phyloP scores from a whole-genome alignment of 1,140 invertebrate genomes.

The Dendrolimus kikuchii region DNA sequence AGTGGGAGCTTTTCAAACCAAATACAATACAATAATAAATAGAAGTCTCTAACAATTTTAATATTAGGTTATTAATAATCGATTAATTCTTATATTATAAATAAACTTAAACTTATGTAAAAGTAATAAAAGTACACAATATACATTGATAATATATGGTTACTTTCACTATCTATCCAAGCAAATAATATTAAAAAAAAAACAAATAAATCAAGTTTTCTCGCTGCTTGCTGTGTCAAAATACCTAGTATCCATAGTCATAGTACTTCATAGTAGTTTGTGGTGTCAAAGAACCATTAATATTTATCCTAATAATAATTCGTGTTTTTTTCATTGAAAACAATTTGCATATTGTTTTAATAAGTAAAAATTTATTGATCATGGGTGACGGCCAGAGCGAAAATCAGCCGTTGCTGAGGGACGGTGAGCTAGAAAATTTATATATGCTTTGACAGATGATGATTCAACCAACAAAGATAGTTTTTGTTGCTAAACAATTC shows the following conservation, averaged over 20 bases:
- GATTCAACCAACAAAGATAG: conserved; percentile 55
- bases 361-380: conserved; percentile 14
- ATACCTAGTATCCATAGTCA: too few species aligned
- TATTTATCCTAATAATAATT: not conserved
- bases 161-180: not conserved
- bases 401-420: conserved; percentile 53
- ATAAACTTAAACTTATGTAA: too few species aligned
- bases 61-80: too few species aligned
- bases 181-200: not conserved
- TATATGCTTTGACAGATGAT: conserved; percentile 65
- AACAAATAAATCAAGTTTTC: conserved; percentile 12
- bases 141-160: not conserved
- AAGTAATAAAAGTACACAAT: not conserved
- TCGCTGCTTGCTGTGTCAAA: conserved; percentile 2
- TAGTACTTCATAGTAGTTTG: too few species aligned
- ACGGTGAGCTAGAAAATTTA: conserved; percentile 39
- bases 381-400: conserved; percentile 65
- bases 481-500: conserved; percentile 61
- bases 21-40: too few species aligned
- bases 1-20: too few species aligned
- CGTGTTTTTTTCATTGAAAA: not conserved
- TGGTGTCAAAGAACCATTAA: too few species aligned
- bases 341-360: conserved; percentile 26
- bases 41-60: too few species aligned
- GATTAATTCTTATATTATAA: too few species aligned